phyloP scores from a whole-genome alignment of 2,113 vertebrate species.

The Tiliqua scincoides region DNA sequence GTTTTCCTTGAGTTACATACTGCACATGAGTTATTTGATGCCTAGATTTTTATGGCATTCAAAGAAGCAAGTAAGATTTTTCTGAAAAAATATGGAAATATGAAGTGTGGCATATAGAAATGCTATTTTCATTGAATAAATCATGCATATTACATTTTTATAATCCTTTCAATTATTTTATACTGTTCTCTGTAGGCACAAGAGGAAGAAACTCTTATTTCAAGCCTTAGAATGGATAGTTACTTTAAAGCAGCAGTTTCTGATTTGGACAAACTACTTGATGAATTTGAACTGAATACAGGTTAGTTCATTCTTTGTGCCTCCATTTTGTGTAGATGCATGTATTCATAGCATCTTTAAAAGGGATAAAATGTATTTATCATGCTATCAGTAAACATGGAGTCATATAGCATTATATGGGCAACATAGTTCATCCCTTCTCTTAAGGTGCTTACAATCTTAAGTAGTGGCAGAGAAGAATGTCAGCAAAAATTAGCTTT shows the following conservation, averaged over 20 bases:
- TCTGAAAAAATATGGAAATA: not conserved
- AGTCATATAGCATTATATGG: not conserved
- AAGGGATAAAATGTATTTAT: not conserved
- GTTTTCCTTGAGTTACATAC: too few relatives aligned
- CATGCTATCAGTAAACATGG: not conserved
- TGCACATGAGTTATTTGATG: not conserved
- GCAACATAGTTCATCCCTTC: not conserved
- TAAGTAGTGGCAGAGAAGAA: not conserved
- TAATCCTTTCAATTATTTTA: not conserved
- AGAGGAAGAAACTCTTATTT: conserved; percentile 49
- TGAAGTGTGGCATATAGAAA: not conserved
- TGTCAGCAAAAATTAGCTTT: not conserved
- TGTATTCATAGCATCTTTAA: not conserved
- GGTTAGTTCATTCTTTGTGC: conserved; percentile 77
- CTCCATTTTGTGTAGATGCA: not conserved
- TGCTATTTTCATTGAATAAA: too few relatives aligned
- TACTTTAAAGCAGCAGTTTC: conserved; percentile 96
- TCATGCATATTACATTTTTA: not conserved
- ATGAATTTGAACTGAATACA: conserved; percentile 95
- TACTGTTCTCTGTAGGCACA: conserved; percentile 63
- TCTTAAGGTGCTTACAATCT: not conserved
- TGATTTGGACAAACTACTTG: conserved; percentile 95
- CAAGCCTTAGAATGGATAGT: conserved; percentile 88
- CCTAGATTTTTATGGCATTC: not conserved
- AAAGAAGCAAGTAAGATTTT: not conserved